phyloP scores from a whole-genome alignment of 37 sponge, comb jelly and placozoan species.

The Crambe crambe region DNA sequence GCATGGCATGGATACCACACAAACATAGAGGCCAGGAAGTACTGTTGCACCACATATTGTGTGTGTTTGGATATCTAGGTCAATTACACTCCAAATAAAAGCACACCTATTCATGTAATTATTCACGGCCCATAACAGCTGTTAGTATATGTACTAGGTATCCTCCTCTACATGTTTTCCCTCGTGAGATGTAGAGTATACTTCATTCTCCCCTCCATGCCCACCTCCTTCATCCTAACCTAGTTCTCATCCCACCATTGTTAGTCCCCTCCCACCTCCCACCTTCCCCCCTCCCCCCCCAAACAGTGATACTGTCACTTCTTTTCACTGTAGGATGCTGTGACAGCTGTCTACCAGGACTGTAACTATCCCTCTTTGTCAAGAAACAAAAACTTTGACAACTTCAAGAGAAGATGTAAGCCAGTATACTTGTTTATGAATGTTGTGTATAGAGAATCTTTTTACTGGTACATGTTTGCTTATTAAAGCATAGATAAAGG shows the following conservation, averaged over 20 bases:
- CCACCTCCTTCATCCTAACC: background rate
- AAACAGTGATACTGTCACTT: background rate
- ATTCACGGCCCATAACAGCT: too few relatives aligned
- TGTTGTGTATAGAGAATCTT: background rate
- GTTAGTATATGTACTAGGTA: too few relatives aligned
- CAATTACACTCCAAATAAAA: too few relatives aligned
- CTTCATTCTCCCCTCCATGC: background rate
- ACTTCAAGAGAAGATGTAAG: constrained; percentile 92
- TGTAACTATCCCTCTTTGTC: constrained; percentile 66
- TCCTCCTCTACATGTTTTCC: too few relatives aligned
- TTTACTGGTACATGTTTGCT: too few relatives aligned
- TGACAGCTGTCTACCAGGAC: constrained; percentile 82
- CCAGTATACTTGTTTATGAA: background rate
- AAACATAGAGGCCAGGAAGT: too few relatives aligned
- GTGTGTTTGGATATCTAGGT: too few relatives aligned
- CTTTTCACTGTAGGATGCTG: constrained; percentile 65
- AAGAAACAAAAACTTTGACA: constrained; percentile 91
- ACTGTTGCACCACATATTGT: too few relatives aligned
- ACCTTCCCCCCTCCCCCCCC: background rate
- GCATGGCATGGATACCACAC: too few relatives aligned
- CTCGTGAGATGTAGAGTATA: too few relatives aligned
- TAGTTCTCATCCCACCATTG: background rate
- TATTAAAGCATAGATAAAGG: too few relatives aligned
- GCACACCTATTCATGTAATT: too few relatives aligned
- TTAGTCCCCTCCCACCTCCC: background rate